phyloP scores from a whole-genome alignment of 37 sponge, comb jelly and placozoan genomes.

The Halisarca cf. caerulea region DNA sequence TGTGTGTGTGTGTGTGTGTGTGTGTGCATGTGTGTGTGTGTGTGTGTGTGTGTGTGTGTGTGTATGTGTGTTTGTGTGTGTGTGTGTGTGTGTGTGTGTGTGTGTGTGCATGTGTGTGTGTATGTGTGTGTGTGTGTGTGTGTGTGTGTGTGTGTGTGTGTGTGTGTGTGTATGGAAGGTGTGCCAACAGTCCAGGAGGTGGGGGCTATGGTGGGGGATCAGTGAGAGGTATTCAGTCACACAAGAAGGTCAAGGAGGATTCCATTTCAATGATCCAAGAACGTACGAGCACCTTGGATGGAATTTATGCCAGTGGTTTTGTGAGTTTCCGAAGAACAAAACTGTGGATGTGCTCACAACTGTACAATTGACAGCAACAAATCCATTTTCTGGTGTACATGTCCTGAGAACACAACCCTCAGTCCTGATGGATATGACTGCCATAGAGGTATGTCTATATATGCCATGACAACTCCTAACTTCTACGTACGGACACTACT shows the following conservation, averaged over 20 bases:
- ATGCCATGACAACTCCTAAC: no score
- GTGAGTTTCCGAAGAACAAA: background rate
- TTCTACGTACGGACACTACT: background rate
- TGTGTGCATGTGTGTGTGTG: conserved; percentile 28
- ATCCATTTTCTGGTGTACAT: background rate
- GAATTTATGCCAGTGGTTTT: conserved; percentile 18
- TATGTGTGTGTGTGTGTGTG: conserved; percentile 1
- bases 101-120: conserved; percentile 20
- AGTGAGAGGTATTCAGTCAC: background rate
- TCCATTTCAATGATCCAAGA: background rate
- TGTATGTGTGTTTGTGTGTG: conserved; percentile 19
- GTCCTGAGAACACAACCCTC: background rate
- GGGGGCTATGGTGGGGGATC: conserved; percentile 36
- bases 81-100: conserved; percentile 30
- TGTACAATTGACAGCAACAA: conserved; percentile 10
- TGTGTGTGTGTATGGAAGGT: no score
- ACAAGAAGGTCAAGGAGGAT: conserved; percentile 24
- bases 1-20: conserved; percentile 32
- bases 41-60: conserved; percentile 32
- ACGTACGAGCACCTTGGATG: background rate
- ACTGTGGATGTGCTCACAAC: conserved; percentile 37
- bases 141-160: no score
- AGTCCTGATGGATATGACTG: conserved; percentile 47
- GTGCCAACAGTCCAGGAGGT: conserved; percentile 37
- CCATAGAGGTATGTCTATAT: conserved; percentile 20